phyloP scores from a whole-genome alignment of 2,113 vertebrate genomes.

The Passer montanus region DNA sequence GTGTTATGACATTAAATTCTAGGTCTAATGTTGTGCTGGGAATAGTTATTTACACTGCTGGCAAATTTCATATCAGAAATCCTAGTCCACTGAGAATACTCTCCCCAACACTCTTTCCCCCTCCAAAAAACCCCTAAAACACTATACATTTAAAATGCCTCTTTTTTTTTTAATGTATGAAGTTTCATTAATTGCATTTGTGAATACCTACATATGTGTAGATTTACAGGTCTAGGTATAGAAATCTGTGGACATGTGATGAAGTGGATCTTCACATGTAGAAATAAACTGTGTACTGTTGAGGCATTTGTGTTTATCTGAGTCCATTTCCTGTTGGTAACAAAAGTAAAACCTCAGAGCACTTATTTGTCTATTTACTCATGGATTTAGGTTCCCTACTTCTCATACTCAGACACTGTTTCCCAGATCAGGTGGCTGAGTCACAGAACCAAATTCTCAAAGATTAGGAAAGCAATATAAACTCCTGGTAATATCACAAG shows the following conservation, averaged over 20 bases:
- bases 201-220: background rate
- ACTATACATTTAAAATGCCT: slow-evolving; percentile 57
- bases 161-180: slow-evolving; percentile 19
- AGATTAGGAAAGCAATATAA: background rate
- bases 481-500: background rate
- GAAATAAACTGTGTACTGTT: background rate
- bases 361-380: background rate
- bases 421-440: background rate
- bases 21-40: slow-evolving; percentile 79
- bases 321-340: background rate
- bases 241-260: background rate
- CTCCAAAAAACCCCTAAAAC: slow-evolving; percentile 11
- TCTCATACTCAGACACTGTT: background rate
- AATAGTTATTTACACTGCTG: slow-evolving; percentile 83
- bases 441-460: background rate
- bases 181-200: background rate
- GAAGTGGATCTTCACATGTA: background rate
- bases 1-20: slow-evolving; percentile 81
- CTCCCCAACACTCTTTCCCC: slow-evolving; percentile 13
- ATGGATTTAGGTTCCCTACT: background rate
- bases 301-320: background rate
- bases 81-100: slow-evolving; percentile 74
- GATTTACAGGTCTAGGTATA: background rate
- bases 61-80: slow-evolving; percentile 79
- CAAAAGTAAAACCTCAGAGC: background rate